A percentile compares a stretch with the other conserved stretches of the same genome.
These are phyloP conservation scores for Umimayanthus chanpuru DNA, from an alignment of 92 coral and sea anemone species.

Conservation along the genomic window DNA sequence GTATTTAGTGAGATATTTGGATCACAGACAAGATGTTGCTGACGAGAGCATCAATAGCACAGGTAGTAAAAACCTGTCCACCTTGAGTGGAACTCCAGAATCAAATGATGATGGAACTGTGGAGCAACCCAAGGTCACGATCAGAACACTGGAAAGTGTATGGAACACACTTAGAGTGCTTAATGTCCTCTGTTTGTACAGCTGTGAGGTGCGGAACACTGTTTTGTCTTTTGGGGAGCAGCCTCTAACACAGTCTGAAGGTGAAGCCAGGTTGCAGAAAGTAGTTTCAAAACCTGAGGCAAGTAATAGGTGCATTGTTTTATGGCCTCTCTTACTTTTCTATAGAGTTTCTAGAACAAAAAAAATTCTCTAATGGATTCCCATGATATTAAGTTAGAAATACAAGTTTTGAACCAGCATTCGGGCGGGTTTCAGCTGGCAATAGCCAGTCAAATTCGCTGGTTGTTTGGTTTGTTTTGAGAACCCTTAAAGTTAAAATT, in stretches of 20 bases:
- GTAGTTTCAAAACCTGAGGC: constrained; percentile 7
- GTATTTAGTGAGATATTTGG: constrained; percentile 61
- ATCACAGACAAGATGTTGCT: constrained; percentile 50
- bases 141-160: constrained; percentile 48
- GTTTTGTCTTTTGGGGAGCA: constrained; percentile 56
- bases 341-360: too few species aligned
- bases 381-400: too few species aligned
- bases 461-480: background rate
- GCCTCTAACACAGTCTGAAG: background rate
- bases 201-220: constrained; percentile 51
- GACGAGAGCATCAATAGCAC: constrained; percentile 68
- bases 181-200: constrained; percentile 63
- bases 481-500: background rate
- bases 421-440: too few species aligned
- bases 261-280: constrained; percentile 1
- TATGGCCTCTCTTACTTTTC: background rate
- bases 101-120: constrained; percentile 39
- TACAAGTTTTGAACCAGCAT: too few species aligned
- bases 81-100: constrained; percentile 52
- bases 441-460: too few species aligned
- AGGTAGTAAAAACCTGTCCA: constrained; percentile 51
- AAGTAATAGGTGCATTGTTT: background rate
- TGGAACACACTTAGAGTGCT: constrained; percentile 65
- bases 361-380: too few species aligned
- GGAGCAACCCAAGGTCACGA: constrained; percentile 47